Base-by-base conservation (phyloP, 2,113 vertebrate species). In the Manacus vitellinus region DNA sequence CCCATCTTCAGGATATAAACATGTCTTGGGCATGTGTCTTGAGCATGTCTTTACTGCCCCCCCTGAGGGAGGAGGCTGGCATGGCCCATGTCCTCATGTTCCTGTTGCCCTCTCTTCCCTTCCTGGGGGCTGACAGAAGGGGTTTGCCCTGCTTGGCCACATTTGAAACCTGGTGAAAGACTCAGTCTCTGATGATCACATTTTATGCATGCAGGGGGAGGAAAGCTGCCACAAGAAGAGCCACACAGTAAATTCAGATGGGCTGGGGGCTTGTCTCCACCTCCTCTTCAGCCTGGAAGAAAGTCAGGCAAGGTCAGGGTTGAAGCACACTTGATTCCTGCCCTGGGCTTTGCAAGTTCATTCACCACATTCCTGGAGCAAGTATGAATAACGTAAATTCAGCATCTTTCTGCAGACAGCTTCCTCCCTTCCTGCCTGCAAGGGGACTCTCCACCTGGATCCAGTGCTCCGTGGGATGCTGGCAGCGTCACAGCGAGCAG, bases 111-210 rank as follows among this genome's bases (percentile, higher is more conserved):
- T 66, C 0, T 0, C 11, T 37, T 18, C 37, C 44, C 65, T 41
- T 12, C 35, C 73, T 14, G 20, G 30, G 25, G 21, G 10, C 30
- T 33, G 52, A 5, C 7, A 43, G 39, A 54, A 52, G 41, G 14
- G n/a, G 11, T 83, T 72, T 55, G 47, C 37, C 25, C 44, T 68
- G 33, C 54, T 35, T 5, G 2, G 28, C 18, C 14, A 27, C 14
- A 23, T 79, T 44, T 44, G 70, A 66, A 56, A 62, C 15, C 25
- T 3, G 28, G 14, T 19, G 55, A 28, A 59, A 85, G 55, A 5
- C 20, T 67, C 5, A 0, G 23, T 51, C 37, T 54, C 33, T 35
- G 35, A 20, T 2, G 15, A 15, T 58, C 19, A 14, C 0, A 0
- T 59, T 88, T 55, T 76, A n/a, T 8, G 46, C 2, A 0, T 30